Percentiles rank a stretch among this genome's conserved stretches.
Conservation (phyloP, 2,797 vertebrate genomes). For the Balearica regulorum region DNA sequence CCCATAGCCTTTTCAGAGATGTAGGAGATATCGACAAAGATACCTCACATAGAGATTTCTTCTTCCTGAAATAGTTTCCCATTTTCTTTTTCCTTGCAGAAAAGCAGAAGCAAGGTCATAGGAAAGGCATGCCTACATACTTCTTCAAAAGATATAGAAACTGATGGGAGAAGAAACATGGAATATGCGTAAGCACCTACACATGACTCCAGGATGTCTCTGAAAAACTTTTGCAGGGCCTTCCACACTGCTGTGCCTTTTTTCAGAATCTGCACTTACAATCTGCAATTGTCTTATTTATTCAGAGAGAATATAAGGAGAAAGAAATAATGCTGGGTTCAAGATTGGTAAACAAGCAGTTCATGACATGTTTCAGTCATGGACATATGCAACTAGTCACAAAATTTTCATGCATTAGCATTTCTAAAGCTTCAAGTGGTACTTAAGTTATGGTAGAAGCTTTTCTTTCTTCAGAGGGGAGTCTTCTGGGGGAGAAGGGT, state of each 20-base stretch:
- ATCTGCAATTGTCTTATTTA: neutral
- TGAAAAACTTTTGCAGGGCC: neutral
- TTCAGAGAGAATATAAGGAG: neutral
- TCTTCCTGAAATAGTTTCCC: neutral
- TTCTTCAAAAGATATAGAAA: neutral
- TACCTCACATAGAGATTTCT: neutral
- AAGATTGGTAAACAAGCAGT: neutral
- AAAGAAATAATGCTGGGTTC: neutral
- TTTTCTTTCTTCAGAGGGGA: neutral
- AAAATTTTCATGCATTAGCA: neutral
- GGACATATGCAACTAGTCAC: neutral
- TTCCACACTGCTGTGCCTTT: neutral
- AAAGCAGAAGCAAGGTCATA: neutral
- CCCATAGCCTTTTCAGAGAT: neutral
- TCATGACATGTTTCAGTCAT: neutral
- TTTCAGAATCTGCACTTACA: neutral
- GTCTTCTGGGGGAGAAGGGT: neutral
- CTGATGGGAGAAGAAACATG: neutral
- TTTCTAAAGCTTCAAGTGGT: neutral
- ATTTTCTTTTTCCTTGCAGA: neutral
- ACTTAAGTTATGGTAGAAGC: neutral
- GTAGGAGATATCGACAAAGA: neutral
- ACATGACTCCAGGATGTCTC: neutral
- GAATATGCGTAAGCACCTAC: neutral
- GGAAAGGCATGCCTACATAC: neutral